Conservation (phyloP, 2,113 vertebrate genomes). For the Cyprichromis sp. region DNA sequence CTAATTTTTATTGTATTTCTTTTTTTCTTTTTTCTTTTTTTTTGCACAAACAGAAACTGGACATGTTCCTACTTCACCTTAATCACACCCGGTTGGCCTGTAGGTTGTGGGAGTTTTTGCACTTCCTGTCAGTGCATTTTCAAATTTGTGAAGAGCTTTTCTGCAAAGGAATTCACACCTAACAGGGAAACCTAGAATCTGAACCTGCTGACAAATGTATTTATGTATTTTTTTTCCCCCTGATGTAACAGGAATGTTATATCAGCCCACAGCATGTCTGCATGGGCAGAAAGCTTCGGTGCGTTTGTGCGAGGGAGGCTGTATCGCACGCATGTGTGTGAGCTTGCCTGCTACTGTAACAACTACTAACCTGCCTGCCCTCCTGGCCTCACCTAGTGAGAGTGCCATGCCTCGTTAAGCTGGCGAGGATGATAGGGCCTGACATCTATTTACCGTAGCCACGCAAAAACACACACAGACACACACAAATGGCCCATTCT, state of each 20-base stretch:
- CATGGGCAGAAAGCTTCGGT: not conserved
- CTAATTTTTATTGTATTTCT: not conserved
- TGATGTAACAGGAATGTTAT: not conserved
- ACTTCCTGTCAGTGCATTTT: not conserved
- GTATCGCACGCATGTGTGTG: not conserved
- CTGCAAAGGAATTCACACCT: not conserved
- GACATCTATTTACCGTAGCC: constrained; percentile 52
- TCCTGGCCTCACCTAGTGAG: constrained; percentile 40
- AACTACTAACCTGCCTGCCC: constrained; percentile 34
- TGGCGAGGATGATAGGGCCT: constrained; percentile 45
- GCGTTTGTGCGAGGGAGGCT: not conserved
- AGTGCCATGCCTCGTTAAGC: constrained; percentile 51
- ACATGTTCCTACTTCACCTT: not conserved
- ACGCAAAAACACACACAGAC: constrained; percentile 40
- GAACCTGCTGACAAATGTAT: not conserved
- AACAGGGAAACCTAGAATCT: not conserved
- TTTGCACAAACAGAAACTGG: not conserved
- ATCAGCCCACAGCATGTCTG: not conserved
- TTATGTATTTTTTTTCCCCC: not conserved
- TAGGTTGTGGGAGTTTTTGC: not conserved
- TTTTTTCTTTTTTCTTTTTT: not conserved
- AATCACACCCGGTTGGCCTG: not conserved
- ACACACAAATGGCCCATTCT: constrained; percentile 52
- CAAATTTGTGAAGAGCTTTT: not conserved
- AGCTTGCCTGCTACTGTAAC: not conserved